Percentiles rank a stretch among this genome's conserved stretches.
Conservation (phyloP, 2,797 vertebrate species). For the Varecia variegata region DNA sequence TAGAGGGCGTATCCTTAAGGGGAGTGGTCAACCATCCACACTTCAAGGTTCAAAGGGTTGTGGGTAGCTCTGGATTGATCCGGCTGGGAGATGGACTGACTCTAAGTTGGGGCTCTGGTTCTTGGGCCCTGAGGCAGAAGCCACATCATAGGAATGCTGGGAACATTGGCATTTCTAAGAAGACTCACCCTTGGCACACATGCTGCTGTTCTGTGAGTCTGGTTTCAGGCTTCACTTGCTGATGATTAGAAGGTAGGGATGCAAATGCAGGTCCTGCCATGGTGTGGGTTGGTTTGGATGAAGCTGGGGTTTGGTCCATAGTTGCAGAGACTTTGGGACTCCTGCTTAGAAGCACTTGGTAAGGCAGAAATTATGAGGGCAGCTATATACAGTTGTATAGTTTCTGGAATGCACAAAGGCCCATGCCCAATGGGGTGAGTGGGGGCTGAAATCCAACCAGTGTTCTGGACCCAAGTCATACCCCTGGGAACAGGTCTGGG, state of each 20-base stretch:
- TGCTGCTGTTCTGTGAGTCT: neutral
- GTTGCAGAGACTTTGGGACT: no score
- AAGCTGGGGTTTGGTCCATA: neutral
- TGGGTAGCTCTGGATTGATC: neutral
- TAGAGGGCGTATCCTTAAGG: neutral
- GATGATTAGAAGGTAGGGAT: neutral
- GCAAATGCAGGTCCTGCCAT: neutral
- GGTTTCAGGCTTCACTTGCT: neutral
- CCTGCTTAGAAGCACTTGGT: neutral
- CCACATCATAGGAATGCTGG: neutral
- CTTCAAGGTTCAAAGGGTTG: neutral
- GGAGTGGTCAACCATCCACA: neutral
- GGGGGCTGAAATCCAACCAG: neutral
- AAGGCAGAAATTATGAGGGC: neutral
- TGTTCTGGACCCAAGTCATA: neutral
- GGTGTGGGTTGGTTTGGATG: neutral
- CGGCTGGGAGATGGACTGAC: neutral
- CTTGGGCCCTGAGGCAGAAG: neutral
- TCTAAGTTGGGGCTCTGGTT: neutral
- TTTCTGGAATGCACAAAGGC: neutral
- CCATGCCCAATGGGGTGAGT: neutral
- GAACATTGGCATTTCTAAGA: neutral
- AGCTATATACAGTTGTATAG: neutral
- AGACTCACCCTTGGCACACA: neutral
- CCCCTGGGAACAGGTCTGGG: neutral